Evolutionary conservation across 2,888 invertebrate genomes (phyloP), one percentile per base, ranked within the genome.

Genomic region (Carterocephalus palaemon): DNA sequence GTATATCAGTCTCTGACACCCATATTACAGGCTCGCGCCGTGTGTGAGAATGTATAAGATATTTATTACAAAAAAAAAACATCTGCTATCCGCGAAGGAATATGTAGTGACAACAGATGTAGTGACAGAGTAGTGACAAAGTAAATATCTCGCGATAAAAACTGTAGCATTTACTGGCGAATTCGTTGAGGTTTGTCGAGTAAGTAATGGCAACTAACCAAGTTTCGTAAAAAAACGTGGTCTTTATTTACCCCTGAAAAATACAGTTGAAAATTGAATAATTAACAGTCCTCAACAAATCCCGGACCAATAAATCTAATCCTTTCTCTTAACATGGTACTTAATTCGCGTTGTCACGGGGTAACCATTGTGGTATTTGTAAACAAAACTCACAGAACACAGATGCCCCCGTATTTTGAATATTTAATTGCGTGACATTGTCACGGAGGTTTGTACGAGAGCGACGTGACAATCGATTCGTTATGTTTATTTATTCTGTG

Each of bases 401-500:
- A 26, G 32, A 47, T 52, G 59, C 60, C 56, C 47, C 46, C 48
- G 62, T 49, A 52, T 51, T 61, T 60, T 61, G 59, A 61, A 61
- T 60, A 60, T 58, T 55, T 80, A 77, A 83, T 82, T 80, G 76
- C 67, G 64, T 74, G 66, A 62, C 69, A 79, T 78, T 79, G 76
- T 78, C 37, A 45, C 42, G 28, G 34, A 26, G 42, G 42, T 43
- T 34, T 19, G 41, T 45, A 53, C 53, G 37, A 46, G 46, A 53
- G 53, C 50, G 57, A 55, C 53, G 57, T 47, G 55, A 41, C 47
- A 63, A 70, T 72, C 49, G 59, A 62, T 76, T 70, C 29, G 70
- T 42, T 53, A 45, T 53, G 57, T 51, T 47, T 34, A n/a, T 10
- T 15, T n/a, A 15, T 26, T 16, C 26, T 9, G 20, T 37, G 8